Evolutionary conservation across 2,797 vertebrate genomes (phyloP), one percentile per base, ranked within the genome.

Genomic region (Pagetopsis macropterus): DNA sequence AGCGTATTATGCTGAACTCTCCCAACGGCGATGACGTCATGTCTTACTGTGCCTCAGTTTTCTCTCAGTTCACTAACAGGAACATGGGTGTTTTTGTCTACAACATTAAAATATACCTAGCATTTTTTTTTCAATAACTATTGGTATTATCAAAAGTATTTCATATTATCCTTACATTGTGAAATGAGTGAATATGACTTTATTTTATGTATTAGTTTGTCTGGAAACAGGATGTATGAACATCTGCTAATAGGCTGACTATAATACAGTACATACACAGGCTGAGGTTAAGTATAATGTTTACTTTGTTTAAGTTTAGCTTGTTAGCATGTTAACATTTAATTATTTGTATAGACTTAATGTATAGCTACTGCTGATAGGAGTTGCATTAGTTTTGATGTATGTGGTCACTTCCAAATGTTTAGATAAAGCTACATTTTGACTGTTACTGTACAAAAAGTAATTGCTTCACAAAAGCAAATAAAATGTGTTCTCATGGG

Each of bases 1-100:
- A 65, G 84, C 83, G 85, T 79, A 79, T 82, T 85, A 65, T 46
- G 16, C 77, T 74, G 76, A 88, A 77, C 83, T 76, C 74, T 72
- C 69, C 81, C 72, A 56, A n/a, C 9, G 43, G 75, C 64, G 78
- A 78, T 81, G 74, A 81, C 79, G 86, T 84, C 16, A 84, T 90
- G 55, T 78, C 55, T 48, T 67, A 64, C 69, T 73, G 23, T 82
- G 58, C 71, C 59, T 84, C 64, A 63, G 31, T 75, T 75, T 66
- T 43, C 50, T 68, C 55, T 43, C 48, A 49, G 12, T 57, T 75
- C 58, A 68, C 44, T 37, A 52, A 62, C 46, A 50, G 63, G 21
- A 56, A 50, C 7, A 27, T 40, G 62, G 37, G 27, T 59, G 14
- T 37, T 72, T 69, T 33, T 5, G 57, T 64, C 56, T 41, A 54